phyloP scores from a whole-genome alignment of 1,140 invertebrate species.

The Stegodyphus mimosarum region DNA sequence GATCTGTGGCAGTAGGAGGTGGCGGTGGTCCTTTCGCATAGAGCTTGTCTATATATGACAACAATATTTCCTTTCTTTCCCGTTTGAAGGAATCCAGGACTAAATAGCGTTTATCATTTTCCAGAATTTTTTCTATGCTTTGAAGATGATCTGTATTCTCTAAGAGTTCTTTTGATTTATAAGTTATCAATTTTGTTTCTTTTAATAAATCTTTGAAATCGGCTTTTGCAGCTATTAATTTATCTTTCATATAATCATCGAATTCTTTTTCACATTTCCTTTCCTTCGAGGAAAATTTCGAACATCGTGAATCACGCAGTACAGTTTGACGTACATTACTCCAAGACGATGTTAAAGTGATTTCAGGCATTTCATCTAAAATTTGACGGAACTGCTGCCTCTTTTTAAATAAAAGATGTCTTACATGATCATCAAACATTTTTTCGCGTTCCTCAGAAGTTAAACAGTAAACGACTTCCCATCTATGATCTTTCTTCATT shows the following conservation, averaged over 20 bases:
- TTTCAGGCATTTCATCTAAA: constrained; percentile 71
- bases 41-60: constrained; percentile 92
- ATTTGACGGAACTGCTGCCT: constrained; percentile 86
- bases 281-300: constrained; percentile 89
- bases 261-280: constrained; percentile 95
- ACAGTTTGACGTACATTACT: constrained; percentile 89
- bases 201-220: constrained; percentile 92
- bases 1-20: constrained; percentile 90
- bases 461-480: constrained; percentile 87
- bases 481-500: constrained; percentile 93
- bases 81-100: constrained; percentile 88
- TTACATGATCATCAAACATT: constrained; percentile 92
- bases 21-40: constrained; percentile 94
- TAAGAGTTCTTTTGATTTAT: constrained; percentile 81
- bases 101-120: constrained; percentile 79
- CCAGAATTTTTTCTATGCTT: constrained; percentile 79
- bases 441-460: constrained; percentile 91
- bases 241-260: constrained; percentile 94
- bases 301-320: constrained; percentile 90
- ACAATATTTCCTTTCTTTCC: constrained; percentile 86
- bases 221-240: constrained; percentile 88
- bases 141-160: constrained; percentile 77
- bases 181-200: constrained; percentile 96
- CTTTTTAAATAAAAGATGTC: constrained; percentile 86
- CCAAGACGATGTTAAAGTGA: constrained; percentile 87